Base-by-base conservation (phyloP, 2,888 invertebrate genomes). In the Halictus ligatus region DNA sequence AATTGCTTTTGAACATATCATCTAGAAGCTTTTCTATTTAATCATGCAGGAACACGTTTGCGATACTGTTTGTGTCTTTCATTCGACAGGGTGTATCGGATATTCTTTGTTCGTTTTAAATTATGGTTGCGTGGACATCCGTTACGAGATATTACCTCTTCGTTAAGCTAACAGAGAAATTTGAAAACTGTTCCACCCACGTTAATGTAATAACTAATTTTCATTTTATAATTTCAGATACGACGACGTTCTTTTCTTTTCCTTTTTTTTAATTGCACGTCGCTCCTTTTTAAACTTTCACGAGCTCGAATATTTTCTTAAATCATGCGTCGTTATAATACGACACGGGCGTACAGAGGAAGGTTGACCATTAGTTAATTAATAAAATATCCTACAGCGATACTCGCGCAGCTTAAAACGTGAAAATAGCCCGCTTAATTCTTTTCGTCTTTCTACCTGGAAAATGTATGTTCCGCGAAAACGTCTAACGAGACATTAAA, bases 311-410 rank as follows among this genome's bases (percentile, higher is more conserved):
- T 12, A 43, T 54, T 7, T 58, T 67, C 72, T 25, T 43, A 50
- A 75, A 48, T 29, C 50, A 15, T 15, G 10, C 43, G 58, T 69
- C 40, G 29, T 58, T 29, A 40, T 13, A 40, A 71, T 69, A 60
- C 43, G 58, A 58, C 13, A 1, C 29, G 48, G 25, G n/a, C 10
- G 13, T 46, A 29, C 13, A 40, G 13, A 73, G 46, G 29, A 35
- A 35, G 60, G 58, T 75, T 48, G 73, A 72, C 87, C 81, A 85
- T 90, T 90, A 87, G 85, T 85, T 89, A 90, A 89, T 89, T 89
- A 89, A 90, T 82, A 77, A 82, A 81, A 85, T 81, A 81, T 81
- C 80, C 87, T 60, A 75, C 76, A 75, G 83, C 80, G 40, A 78
- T 78, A 75, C 77, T 73, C 80, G 78, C 15, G 60, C 25, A 35